Evolutionary conservation across 2,113 vertebrate genomes (phyloP).

Genomic region (Pheucticus melanocephalus): DNA sequence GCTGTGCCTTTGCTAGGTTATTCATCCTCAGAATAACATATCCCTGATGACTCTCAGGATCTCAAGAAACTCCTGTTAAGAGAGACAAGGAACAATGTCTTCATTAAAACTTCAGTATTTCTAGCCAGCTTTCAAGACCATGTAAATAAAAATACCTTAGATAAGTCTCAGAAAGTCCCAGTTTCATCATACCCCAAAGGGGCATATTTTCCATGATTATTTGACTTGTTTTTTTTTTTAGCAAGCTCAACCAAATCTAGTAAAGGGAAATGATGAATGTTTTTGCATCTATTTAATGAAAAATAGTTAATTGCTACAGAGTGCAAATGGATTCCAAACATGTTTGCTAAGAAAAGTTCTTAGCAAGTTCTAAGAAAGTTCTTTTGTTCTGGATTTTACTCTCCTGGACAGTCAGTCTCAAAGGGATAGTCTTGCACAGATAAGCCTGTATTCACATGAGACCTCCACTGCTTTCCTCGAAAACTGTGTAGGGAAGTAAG

Average conservation of each 20-base stretch:
- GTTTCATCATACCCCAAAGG: not conserved
- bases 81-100: not conserved
- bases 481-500: not conserved
- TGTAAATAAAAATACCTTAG: not conserved
- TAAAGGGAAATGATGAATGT: not conserved
- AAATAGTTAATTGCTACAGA: not conserved
- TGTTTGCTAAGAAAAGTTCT: not conserved
- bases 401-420: not conserved
- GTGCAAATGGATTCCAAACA: not conserved
- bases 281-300: not conserved
- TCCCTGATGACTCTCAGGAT: not conserved
- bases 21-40: not conserved
- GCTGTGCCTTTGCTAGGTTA: not conserved
- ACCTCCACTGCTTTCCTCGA: not conserved
- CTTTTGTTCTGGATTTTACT: not conserved
- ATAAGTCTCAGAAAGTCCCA: not conserved
- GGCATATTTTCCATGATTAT: not conserved
- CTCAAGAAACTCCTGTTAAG: not conserved
- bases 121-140: not conserved
- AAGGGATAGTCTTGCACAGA: not conserved
- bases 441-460: not conserved
- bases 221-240: not conserved
- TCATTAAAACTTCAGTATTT: not conserved
- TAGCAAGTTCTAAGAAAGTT: not conserved
- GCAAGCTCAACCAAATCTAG: not conserved